Base-by-base conservation (phyloP, 2,797 vertebrate genomes). In the Ciconia nigra region DNA sequence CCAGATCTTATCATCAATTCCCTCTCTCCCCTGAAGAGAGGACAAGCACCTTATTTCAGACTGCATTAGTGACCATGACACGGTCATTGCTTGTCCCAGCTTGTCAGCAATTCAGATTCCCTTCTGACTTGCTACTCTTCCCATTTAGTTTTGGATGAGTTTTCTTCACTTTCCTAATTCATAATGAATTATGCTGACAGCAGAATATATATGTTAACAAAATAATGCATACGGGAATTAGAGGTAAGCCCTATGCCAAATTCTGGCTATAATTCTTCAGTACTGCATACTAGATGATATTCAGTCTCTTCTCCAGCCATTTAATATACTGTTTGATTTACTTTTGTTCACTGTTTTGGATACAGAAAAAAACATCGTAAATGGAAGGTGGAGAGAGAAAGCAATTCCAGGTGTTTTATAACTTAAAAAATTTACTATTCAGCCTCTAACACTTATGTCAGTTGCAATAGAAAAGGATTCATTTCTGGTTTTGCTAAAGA, bases 181-280 rank as follows among this genome's bases (percentile, higher is more conserved):
- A 52, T 28, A 88, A 96, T 96, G 77, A 93, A 82, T 94, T 95
- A 96, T 87, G 62, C 71, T 90, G 87, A 88, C 90, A 94, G 65
- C 47, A 83, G 94, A 81, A 59, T 96, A 85, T 96, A 52, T 91
- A 95, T n/a, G 78, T 96, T 95, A 96, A 89, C 87, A 95, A 97
- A 97, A 97, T 96, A 97, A 83, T 91, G 89, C 77, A 78, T 96
- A 95, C 89, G 76, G 96, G 97, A 97, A 97, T 97, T 96, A 92
- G 93, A 95, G 82, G 92, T 88, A 95, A 95, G 84, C 66, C 81
- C 55, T 47, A 95, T 94, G 94, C 96, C 97, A 96, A 92, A 95
- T 92, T 92, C 66, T 94, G 73, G 18, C 83, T 84, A 93, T 96
- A 96, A 96, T 72, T 97, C 91, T 95, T 95, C 67, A 89, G 72